Base-by-base conservation (phyloP, 2,888 invertebrate genomes). In the Tetragonula carbonaria region DNA sequence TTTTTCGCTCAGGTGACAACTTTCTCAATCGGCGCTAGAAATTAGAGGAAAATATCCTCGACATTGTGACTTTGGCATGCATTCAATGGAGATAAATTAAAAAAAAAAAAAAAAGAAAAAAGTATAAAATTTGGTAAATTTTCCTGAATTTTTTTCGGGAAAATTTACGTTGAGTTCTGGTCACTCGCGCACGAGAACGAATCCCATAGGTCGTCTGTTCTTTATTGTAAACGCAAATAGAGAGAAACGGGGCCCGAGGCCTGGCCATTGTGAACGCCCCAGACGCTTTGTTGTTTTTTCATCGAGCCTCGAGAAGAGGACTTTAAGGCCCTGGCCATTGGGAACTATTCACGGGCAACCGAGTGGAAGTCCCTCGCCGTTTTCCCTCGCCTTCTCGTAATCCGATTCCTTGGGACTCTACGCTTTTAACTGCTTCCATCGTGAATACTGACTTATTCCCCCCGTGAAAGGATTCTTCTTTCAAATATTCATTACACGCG, bases 251-350 rank as follows among this genome's bases (percentile, higher is more conserved):
- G 85, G 68, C 72, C 79, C 57, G 38, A 51, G 76, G 71, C 65
- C 67, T 45, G 18, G 65, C 73, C 45, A 78, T 85, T 78, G 78
- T 82, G 72, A 78, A 8, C 45, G 65, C 55, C n/a, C 23, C 71
- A 38, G 79, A 83, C 74, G 88, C 91, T 92, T 93, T 93, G 93
- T 93, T 92, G 91, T 91, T 92, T 92, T 92, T 92, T 90, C 92
- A 89, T 85, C 82, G 83, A 87, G 88, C 85, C 81, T 73, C 45
- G 21, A 79, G 62, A 53, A 45, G 82, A 86, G 89, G 89, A 86
- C 86, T 86, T 87, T 86, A 71, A 86, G 91, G 89, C 90, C 90
- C 88, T 83, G 86, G 88, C 87, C 91, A 90, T 88, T 90, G 89
- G 86, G 8, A 90, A 86, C 91, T 90, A 93, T 94, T 94, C 91